Base-by-base conservation (phyloP, 2,888 invertebrate species). In the Dichetophora obliterata region DNA sequence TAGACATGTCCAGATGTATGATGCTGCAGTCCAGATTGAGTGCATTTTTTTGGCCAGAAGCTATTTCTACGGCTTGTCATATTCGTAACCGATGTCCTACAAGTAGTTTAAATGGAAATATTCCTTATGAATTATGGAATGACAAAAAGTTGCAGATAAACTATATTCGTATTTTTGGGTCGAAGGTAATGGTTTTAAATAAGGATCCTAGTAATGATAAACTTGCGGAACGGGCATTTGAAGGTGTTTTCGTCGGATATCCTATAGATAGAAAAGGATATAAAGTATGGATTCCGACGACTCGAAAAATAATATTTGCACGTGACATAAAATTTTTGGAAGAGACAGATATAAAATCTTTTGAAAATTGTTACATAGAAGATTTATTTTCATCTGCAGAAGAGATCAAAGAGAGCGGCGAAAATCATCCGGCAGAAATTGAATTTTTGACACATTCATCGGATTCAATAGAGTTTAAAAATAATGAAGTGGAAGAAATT, bases 131-230 rank as follows among this genome's bases (percentile, higher is more conserved):
- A 75, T 43, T 43, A 57, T 59, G 50, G 34, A 24, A 14, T 22
- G 19, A 14, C 9, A 3, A 16, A 19, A 65, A 85, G 85, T 11
- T 59, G 22, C 79, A 86, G 76, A 43, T 90, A 0, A 77, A 76
- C 52, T 81, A 85, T 22, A 72, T 89, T 22, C 80, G 81, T 54
- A 81, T 85, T 37, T 90, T 90, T 84, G 89, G 89, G 9, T 81
- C 82, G 19, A 65, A 82, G 73, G 85, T 84, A 14, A 84, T 84
- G 81, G 83, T 83, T 6, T 19, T 79, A 27, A 65, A 79, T 31
- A 78, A 79, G 24, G 68, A 70, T 50, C 75, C 70, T 27, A 54
- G 9, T 3, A 77, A 78, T 52, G 74, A 68, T 24, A 79, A 77
- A 37, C 57, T 78, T 43, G 69, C 69, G 8, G 66, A 69, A 14